Conservation (phyloP, 2,113 vertebrate genomes). For the Talpa occidentalis region DNA sequence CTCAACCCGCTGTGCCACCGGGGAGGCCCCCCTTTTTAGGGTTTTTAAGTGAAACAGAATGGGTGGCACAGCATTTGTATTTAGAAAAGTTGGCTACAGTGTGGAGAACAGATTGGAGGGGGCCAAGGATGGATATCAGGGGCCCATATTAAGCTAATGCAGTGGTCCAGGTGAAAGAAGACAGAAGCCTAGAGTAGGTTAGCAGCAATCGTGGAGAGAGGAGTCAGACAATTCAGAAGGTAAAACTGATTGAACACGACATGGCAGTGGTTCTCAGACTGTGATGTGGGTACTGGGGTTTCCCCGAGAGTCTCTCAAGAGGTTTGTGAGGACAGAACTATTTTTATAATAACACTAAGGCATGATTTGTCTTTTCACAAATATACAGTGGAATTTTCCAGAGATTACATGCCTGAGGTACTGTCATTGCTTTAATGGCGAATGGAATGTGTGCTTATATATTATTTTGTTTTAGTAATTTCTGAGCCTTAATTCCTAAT, state of each 20-base stretch:
- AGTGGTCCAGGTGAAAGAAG: background rate
- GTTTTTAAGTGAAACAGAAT: constrained; percentile 31
- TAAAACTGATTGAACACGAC: background rate
- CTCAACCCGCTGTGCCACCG: no score
- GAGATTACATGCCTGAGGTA: background rate
- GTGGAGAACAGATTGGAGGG: background rate
- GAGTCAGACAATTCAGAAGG: background rate
- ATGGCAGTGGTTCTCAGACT: background rate
- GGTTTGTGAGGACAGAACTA: background rate
- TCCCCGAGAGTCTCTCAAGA: background rate
- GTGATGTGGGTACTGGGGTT: background rate
- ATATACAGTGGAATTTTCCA: constrained; percentile 26
- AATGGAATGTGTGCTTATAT: constrained; percentile 16
- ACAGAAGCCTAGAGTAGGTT: background rate
- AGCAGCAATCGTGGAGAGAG: background rate
- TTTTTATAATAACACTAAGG: constrained; percentile 29
- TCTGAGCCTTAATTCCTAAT: constrained; percentile 53
- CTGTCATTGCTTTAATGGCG: background rate
- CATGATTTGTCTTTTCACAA: background rate
- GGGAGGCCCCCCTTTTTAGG: no score
- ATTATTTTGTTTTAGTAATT: constrained; percentile 9
- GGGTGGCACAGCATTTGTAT: background rate
- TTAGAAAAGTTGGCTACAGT: background rate
- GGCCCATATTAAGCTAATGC: background rate
- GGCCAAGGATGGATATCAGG: background rate